Conservation (phyloP, 2,797 vertebrate species). For the Aselliscus stoliczkanus region DNA sequence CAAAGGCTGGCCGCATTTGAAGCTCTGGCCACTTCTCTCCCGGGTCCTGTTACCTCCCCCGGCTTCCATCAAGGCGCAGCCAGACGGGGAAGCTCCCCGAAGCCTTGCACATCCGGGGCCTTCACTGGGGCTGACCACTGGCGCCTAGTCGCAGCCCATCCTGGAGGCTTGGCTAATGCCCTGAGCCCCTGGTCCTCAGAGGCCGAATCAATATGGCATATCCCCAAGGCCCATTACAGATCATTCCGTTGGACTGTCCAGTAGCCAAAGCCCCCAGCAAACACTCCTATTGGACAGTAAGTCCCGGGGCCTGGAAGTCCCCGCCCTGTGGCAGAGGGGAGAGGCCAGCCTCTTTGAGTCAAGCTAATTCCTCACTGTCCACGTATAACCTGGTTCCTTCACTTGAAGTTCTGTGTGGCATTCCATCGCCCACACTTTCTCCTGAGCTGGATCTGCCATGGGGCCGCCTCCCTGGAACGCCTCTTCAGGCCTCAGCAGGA, state of each 20-base stretch:
- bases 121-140: rapidly evolving
- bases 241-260: no score
- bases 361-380: neutral
- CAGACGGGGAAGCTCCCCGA: rapidly evolving
- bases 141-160: neutral
- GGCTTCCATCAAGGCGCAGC: rapidly evolving
- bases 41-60: rapidly evolving
- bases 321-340: no score
- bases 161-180: rapidly evolving
- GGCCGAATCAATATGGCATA: rapidly evolving
- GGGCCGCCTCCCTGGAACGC: neutral
- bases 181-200: neutral
- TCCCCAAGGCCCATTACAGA: rapidly evolving
- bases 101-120: rapidly evolving
- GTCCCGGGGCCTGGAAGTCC: no score
- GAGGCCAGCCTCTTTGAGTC: neutral
- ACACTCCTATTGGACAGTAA: rapidly evolving
- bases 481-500: neutral
- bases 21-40: neutral
- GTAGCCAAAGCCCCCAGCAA: neutral
- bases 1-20: rapidly evolving
- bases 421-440: rapidly evolving
- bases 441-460: rapidly evolving
- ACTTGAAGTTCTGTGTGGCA: rapidly evolving
- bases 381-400: neutral